Conservation (phyloP, 2,888 invertebrate species). For the Trypoxylon attenuatum region DNA sequence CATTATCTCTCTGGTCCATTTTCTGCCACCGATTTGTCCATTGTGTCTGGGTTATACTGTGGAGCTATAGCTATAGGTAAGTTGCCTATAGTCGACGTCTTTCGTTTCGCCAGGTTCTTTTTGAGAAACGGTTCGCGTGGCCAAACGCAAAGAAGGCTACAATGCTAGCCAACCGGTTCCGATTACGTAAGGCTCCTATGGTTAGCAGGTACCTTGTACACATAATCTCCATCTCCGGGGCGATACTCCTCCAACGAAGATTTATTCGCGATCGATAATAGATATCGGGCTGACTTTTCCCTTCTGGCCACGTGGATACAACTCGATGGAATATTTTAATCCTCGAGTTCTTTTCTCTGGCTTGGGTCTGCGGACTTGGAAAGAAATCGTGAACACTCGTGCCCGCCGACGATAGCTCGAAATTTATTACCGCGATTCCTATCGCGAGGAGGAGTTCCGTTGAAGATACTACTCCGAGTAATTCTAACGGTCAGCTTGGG, state of each 20-base stretch:
- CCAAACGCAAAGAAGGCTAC: slow-evolving; percentile 25
- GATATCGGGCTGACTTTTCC: neutral
- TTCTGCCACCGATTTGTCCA: slow-evolving; percentile 42
- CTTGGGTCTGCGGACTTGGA: no score
- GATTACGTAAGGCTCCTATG: slow-evolving; percentile 18
- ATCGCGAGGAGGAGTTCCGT: slow-evolving; percentile 21
- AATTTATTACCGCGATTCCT: slow-evolving; percentile 27
- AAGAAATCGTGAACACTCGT: no score
- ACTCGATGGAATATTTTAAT: neutral
- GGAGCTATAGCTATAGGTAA: neutral
- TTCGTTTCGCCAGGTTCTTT: neutral
- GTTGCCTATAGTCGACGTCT: neutral
- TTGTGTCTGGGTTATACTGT: slow-evolving; percentile 12
- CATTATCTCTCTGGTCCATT: slow-evolving; percentile 53
- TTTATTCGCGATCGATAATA: neutral
- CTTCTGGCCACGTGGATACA: neutral
- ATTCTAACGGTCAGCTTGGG: slow-evolving; percentile 24
- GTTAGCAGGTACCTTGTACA: neutral
- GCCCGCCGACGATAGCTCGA: no score
- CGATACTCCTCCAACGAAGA: neutral
- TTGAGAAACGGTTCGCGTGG: neutral
- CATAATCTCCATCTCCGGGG: neutral
- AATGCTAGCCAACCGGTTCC: slow-evolving; percentile 7
- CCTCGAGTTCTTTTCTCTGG: no score
- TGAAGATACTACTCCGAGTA: neutral